Percentiles rank a stretch among this genome's conserved stretches.
Evolutionary conservation across 2,888 invertebrate genomes (phyloP).

Genomic region (Cecidostiba fungosa): DNA sequence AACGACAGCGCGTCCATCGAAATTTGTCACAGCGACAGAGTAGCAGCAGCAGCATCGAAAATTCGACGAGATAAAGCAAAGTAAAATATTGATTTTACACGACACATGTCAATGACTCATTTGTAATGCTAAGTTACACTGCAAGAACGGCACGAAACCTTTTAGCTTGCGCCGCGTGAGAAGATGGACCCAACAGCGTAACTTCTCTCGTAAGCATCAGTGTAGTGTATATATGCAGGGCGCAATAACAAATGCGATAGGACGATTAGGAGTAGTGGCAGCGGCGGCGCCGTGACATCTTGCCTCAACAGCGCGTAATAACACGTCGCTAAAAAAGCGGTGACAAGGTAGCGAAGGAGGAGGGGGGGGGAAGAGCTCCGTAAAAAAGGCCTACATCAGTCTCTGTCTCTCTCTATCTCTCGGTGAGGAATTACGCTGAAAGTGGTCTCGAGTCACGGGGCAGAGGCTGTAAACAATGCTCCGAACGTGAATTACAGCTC

Average conservation of each 20-base stretch:
- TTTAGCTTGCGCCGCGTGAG: conserved; percentile 24
- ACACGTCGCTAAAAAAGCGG: conserved; percentile 28
- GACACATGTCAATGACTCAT: conserved; percentile 58
- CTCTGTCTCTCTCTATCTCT: background rate
- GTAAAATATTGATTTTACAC: conserved; percentile 53
- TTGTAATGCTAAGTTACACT: conserved; percentile 49
- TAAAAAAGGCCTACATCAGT: conserved; percentile 31
- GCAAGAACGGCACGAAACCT: conserved; percentile 39
- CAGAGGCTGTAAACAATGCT: conserved; percentile 72
- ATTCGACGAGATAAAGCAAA: conserved; percentile 32
- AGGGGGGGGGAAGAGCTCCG: background rate
- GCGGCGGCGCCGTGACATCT: conserved; percentile 33
- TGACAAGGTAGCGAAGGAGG: background rate
- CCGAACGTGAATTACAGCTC: conserved; percentile 42
- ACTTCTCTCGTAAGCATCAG: background rate
- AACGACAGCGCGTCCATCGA: background rate
- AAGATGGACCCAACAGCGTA: background rate
- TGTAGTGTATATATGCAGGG: background rate
- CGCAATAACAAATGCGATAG: conserved; percentile 55
- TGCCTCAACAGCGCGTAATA: conserved; percentile 39
- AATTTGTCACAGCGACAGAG: background rate
- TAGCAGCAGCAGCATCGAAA: conserved; percentile 40
- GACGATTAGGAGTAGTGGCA: conserved; percentile 26
- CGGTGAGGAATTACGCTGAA: conserved; percentile 59
- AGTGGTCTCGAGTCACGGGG: conserved; percentile 78